phyloP scores from a whole-genome alignment of 2,797 vertebrate genomes.

The Erpetoichthys calabaricus region DNA sequence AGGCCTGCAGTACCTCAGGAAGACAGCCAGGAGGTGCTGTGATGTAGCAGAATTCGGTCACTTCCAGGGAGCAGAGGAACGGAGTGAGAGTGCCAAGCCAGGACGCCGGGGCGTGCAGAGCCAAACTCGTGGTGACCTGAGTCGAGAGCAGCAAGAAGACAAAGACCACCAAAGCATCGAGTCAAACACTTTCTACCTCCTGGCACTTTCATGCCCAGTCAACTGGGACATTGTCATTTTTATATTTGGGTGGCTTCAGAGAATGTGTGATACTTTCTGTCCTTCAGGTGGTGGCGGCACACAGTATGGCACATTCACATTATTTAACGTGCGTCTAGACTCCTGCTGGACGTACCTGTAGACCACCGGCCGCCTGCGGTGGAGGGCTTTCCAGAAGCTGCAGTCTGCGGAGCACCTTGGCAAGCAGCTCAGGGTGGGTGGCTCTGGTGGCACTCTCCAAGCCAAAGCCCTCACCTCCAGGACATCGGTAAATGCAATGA shows the following conservation, averaged over 20 bases:
- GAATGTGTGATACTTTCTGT: background rate
- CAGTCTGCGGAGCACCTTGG: background rate
- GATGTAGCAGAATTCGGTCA: constrained; percentile 13
- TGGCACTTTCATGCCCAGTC: background rate
- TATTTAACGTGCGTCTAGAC: too few species aligned
- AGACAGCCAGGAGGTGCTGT: constrained; percentile 9
- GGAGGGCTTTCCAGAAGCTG: background rate
- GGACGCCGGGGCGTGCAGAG: background rate
- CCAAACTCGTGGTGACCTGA: constrained; percentile 2
- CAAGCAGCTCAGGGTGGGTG: constrained; percentile 1
- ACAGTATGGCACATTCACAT: too few species aligned
- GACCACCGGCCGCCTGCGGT: background rate
- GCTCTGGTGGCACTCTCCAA: constrained; percentile 4
- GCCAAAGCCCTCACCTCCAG: constrained; percentile 2
- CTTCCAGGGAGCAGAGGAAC: constrained; percentile 9
- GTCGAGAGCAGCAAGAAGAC: background rate
- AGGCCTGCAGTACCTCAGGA: constrained; percentile 11
- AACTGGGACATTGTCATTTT: background rate
- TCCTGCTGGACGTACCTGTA: too few species aligned
- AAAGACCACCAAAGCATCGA: background rate
- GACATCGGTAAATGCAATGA: constrained; percentile 1
- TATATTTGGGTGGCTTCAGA: background rate
- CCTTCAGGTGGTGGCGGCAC: too few species aligned
- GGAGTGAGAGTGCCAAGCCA: constrained; percentile 11
- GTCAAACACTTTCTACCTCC: background rate